These are phyloP conservation scores for Synergus itoensis DNA, from an alignment of 2,888 invertebrate genomes.

Conservation along the genomic window DNA sequence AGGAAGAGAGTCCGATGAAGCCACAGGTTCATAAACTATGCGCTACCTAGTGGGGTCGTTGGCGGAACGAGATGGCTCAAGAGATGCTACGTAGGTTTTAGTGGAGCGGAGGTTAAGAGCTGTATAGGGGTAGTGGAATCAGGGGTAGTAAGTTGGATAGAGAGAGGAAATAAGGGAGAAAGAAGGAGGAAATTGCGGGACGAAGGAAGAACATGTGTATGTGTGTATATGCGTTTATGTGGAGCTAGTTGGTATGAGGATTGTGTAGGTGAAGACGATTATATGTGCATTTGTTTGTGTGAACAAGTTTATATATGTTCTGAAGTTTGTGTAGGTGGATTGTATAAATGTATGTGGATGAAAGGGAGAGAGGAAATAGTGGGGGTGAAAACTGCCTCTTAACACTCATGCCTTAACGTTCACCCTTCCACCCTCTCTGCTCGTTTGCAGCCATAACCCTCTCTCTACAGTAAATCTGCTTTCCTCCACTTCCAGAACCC, in stretches of 20 bases:
- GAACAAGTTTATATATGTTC: not conserved
- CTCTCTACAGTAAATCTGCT: slow-evolving; percentile 51
- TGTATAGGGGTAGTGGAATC: slow-evolving; percentile 48
- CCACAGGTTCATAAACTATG: slow-evolving; percentile 70
- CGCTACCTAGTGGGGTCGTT: slow-evolving; percentile 58
- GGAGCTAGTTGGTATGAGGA: not conserved
- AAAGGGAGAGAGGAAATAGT: not conserved
- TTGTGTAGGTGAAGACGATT: not conserved
- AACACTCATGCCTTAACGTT: slow-evolving; percentile 56
- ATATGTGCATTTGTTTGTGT: not conserved
- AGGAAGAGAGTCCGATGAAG: slow-evolving; percentile 59
- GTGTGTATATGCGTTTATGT: not conserved
- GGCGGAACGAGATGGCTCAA: slow-evolving; percentile 56
- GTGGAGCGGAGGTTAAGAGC: slow-evolving; percentile 58
- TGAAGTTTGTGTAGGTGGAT: not conserved
- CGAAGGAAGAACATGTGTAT: not conserved
- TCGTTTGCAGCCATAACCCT: slow-evolving; percentile 61
- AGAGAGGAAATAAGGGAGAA: slow-evolving; percentile 15
- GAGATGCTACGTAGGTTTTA: slow-evolving; percentile 55
- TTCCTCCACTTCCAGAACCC: slow-evolving; percentile 43
- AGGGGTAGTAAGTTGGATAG: slow-evolving; percentile 7
- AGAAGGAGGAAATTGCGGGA: not conserved
- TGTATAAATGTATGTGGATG: not conserved
- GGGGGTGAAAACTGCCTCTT: slow-evolving; percentile 65
- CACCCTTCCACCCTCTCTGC: slow-evolving; percentile 57